Conservation (phyloP, 2,113 vertebrate species). For the Cynoglossus semilaevis region DNA sequence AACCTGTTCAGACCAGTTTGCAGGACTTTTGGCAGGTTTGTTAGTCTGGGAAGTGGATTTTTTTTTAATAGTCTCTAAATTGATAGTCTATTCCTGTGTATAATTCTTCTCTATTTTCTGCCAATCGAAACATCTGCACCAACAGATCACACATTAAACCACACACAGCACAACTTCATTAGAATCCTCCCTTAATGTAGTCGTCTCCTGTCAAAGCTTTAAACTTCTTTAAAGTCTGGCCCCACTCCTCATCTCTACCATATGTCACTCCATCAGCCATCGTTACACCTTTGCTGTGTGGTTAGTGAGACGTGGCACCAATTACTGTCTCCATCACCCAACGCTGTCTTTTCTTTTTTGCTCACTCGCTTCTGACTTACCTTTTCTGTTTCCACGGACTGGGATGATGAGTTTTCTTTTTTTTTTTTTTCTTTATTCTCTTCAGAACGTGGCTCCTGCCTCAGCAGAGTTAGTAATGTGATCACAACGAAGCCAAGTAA, state of each 20-base stretch:
- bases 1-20: too few species aligned
- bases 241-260: slow-evolving; percentile 3
- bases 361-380: slow-evolving; percentile 13
- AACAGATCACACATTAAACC: too few species aligned
- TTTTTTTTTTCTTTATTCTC: slow-evolving; percentile 19
- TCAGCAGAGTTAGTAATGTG: slow-evolving; percentile 28
- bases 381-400: slow-evolving; percentile 36
- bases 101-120: too few species aligned
- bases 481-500: slow-evolving; percentile 28
- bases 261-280: slow-evolving; percentile 47
- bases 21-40: too few species aligned
- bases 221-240: not conserved
- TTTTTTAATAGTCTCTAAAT: too few species aligned
- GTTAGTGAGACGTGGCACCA: slow-evolving; percentile 49
- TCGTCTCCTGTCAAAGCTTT: not conserved
- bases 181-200: not conserved
- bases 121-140: too few species aligned
- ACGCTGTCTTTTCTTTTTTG: not conserved
- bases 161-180: not conserved
- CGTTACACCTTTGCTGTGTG: slow-evolving; percentile 55
- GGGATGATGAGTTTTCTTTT: too few species aligned
- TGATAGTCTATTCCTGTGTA: too few species aligned
- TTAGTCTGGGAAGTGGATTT: too few species aligned
- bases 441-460: slow-evolving; percentile 29
- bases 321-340: slow-evolving; percentile 49